A percentile compares a stretch with the other conserved stretches of the same genome.
Conservation (phyloP, 53 echinoderm and acorn worm genomes). For the Henricia sp. region DNA sequence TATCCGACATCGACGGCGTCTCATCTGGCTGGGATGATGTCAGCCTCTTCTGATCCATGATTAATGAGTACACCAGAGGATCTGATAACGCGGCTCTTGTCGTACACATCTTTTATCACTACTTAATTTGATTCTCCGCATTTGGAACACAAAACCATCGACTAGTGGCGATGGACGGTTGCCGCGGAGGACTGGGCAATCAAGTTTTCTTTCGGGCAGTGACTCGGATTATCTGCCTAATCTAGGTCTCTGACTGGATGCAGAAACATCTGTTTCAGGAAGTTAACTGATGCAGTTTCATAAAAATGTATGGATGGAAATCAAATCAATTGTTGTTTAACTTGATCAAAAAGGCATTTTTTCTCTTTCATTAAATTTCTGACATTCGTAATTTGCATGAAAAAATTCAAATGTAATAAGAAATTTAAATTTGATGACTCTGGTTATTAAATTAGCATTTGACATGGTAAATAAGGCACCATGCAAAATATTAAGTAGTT, state of each 20-base stretch:
- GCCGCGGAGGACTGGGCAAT: constrained; percentile 8
- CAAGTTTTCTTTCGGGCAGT: neutral
- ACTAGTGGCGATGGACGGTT: neutral
- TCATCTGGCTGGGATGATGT: neutral
- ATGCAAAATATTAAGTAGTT: too few species aligned
- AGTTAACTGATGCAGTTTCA: too few species aligned
- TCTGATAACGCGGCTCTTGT: constrained; percentile 8
- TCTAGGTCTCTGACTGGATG: neutral
- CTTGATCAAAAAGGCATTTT: too few species aligned
- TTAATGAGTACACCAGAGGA: constrained; percentile 38
- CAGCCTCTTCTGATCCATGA: constrained; percentile 29
- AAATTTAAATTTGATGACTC: too few species aligned
- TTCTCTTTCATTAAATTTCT: too few species aligned
- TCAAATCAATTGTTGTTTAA: too few species aligned
- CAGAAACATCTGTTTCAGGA: neutral
- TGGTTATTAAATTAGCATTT: too few species aligned
- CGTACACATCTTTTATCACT: constrained; percentile 37
- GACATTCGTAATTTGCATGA: too few species aligned
- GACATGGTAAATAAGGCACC: too few species aligned
- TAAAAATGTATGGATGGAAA: too few species aligned
- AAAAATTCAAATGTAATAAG: too few species aligned
- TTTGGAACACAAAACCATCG: constrained; percentile 8
- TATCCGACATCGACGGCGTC: constrained; percentile 15
- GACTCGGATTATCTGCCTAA: neutral
- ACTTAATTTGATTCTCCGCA: constrained; percentile 22